Evolutionary conservation across 2,113 vertebrate species (phyloP), one percentile per base, ranked within the genome.

Genomic region (Mesembrinibis cayennensis): DNA sequence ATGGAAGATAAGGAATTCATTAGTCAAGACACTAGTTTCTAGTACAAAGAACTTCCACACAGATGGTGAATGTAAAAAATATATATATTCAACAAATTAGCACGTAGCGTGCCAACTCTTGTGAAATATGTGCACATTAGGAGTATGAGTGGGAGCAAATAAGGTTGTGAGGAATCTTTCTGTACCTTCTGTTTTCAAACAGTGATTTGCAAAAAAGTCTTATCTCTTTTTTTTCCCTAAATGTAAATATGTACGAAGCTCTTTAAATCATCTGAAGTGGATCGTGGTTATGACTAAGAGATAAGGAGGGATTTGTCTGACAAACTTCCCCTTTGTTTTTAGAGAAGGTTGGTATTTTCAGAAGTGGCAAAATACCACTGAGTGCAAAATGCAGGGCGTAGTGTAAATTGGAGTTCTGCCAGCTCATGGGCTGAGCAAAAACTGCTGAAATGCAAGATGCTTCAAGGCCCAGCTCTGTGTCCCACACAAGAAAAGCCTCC

Each of bases 301-400:
- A 94, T 94, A 96, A 97, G 91, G 91, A 93, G 65, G 94, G 85
- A 92, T 96, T 96, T 89, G 83, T 87, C 96, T 93, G 91, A 95
- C 70, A 84, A 91, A 88, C 76, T 82, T 97, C 95, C 47, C 49
- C 21, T 87, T 65, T 74, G 42, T 65, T 93, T 93, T 80, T 50
- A 71, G 58, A 74, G 71, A 84, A 93, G 86, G 38, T 66, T 96
- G n/a, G 47, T 83, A 62, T 87, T 91, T 97, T 97, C 89, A 84
- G 85, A 90, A 95, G 87, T 82, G 73, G 93, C 90, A 96, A 93
- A 94, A 82, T 89, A 96, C 78, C 53, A 62, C 79, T 61, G 67
- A 95, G 90, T 89, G 80, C 84, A 93, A 83, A 87, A 95, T 49
- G 36, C 38, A 80, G 65, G 45, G 58, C 0, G 0, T 22, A 90